Percentiles rank a stretch among this genome's conserved stretches.
These are phyloP conservation scores for Euplagia quadripunctaria DNA, from an alignment of 2,888 invertebrate species.

Conservation along the genomic window DNA sequence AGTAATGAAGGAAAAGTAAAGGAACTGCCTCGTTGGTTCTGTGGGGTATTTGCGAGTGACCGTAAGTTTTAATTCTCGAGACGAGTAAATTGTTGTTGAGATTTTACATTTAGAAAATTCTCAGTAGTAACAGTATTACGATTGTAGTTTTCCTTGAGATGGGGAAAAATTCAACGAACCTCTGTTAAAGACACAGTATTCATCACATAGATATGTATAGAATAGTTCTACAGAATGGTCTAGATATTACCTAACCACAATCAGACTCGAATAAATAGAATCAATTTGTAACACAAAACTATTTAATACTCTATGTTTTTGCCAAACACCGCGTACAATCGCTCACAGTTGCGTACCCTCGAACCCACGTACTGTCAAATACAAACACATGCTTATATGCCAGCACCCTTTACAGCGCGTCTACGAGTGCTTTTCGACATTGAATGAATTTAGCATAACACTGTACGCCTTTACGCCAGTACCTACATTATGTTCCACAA, in stretches of 20 bases:
- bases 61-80: too few relatives aligned
- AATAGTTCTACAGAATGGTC: neutral
- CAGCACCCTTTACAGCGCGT: conserved; percentile 9
- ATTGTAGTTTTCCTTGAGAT: too few relatives aligned
- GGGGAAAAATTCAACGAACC: too few relatives aligned
- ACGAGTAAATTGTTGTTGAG: neutral
- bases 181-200: too few relatives aligned
- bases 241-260: neutral
- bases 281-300: too few relatives aligned
- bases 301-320: neutral
- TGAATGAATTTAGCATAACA: conserved; percentile 67
- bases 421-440: conserved; percentile 36
- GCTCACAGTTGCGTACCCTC: conserved; percentile 1
- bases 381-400: conserved; percentile 15
- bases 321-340: conserved; percentile 5
- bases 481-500: conserved; percentile 59
- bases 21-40: too few relatives aligned
- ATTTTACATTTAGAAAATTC: neutral
- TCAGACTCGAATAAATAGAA: too few relatives aligned
- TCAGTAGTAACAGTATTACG: too few relatives aligned
- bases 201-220: too few relatives aligned
- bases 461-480: conserved; percentile 49
- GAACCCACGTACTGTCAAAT: conserved; percentile 2
- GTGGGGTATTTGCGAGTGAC: too few relatives aligned
- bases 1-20: neutral